These are phyloP conservation scores for Pemphredon lugubris DNA, from an alignment of 2,888 invertebrate genomes.

Conservation along the genomic window DNA sequence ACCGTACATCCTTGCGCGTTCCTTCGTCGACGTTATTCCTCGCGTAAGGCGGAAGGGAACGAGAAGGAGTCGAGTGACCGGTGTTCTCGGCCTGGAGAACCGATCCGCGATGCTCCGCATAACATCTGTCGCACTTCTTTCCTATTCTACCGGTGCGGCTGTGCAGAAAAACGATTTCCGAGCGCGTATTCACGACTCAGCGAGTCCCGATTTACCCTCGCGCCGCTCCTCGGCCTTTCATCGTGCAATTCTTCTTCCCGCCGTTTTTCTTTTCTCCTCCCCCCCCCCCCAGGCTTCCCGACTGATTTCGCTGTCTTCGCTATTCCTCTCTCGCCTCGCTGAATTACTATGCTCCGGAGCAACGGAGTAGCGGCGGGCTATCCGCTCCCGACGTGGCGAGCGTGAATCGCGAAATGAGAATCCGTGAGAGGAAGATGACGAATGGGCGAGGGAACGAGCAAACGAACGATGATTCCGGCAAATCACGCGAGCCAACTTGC, in stretches of 20 bases:
- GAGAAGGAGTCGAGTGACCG: too few relatives aligned
- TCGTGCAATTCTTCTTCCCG: too few relatives aligned
- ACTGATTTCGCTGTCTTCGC: not conserved
- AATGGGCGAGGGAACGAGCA: constrained; percentile 9
- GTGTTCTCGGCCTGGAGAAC: too few relatives aligned
- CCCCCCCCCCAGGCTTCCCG: not conserved
- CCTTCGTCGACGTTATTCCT: too few relatives aligned
- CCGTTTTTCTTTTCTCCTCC: not conserved
- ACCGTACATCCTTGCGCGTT: too few relatives aligned
- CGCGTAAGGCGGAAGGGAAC: too few relatives aligned
- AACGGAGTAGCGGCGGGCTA: constrained; percentile 8
- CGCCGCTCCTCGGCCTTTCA: too few relatives aligned
- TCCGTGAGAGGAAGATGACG: constrained; percentile 1
- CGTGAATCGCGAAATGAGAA: constrained; percentile 11
- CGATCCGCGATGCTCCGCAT: too few relatives aligned
- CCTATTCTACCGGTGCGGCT: too few relatives aligned
- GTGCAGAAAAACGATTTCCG: not conserved
- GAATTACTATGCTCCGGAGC: constrained; percentile 20
- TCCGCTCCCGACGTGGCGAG: not conserved
- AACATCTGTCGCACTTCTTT: too few relatives aligned
- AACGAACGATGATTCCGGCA: constrained; percentile 7
- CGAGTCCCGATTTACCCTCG: not conserved
- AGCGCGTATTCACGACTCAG: constrained; percentile 8
- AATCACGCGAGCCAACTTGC: constrained; percentile 8
- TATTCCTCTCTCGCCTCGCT: constrained; percentile 5